Evolutionary conservation across 2,888 invertebrate genomes (phyloP).

Genomic region (Tetrapedia diversipes): DNA sequence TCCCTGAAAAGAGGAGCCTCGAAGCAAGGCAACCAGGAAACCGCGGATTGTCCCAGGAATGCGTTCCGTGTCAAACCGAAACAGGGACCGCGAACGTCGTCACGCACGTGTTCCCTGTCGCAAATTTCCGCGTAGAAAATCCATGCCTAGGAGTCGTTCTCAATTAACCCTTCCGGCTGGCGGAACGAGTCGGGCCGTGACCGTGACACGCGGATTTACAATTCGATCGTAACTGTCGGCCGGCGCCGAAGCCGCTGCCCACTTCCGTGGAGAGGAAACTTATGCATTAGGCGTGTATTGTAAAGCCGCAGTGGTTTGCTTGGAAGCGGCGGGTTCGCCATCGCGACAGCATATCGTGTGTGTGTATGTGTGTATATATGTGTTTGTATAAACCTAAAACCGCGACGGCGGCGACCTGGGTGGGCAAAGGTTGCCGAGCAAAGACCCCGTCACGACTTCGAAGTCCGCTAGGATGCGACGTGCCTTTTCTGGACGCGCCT

Average conservation of each 20-base stretch:
- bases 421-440: constrained; percentile 66
- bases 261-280: constrained; percentile 49
- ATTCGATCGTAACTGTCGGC: constrained; percentile 55
- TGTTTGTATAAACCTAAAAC: too few relatives aligned
- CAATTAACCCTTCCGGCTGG: constrained; percentile 44
- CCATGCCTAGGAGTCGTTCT: constrained; percentile 24
- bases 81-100: constrained; percentile 7
- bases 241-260: constrained; percentile 53
- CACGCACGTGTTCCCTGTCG: neutral
- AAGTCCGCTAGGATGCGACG: constrained; percentile 27
- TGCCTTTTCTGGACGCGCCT: neutral
- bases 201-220: constrained; percentile 48
- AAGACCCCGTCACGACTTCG: constrained; percentile 58
- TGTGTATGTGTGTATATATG: too few relatives aligned
- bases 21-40: constrained; percentile 1
- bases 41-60: neutral
- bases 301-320: constrained; percentile 57
- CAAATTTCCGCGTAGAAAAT: constrained; percentile 17
- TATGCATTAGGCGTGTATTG: constrained; percentile 65
- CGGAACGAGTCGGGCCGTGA: constrained; percentile 32
- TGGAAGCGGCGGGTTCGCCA: constrained; percentile 56
- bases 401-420: constrained; percentile 54
- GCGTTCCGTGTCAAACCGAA: neutral
- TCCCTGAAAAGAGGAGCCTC: too few relatives aligned
- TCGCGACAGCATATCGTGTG: constrained; percentile 58